Evolutionary conservation across 2,888 invertebrate genomes (phyloP).

Genomic region (Hymenopus coronatus): DNA sequence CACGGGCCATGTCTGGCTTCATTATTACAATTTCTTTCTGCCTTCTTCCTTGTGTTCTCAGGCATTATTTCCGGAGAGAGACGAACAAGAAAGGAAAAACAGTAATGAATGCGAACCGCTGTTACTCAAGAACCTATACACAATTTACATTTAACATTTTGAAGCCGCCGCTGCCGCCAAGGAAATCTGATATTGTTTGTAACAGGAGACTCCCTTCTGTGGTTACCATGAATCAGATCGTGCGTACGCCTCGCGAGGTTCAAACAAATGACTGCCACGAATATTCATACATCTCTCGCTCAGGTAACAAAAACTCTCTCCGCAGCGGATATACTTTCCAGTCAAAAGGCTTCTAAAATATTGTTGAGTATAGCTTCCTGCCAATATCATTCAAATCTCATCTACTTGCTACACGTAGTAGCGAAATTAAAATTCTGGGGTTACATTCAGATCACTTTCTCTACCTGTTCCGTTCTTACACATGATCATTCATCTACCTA

Average conservation of each 20-base stretch:
- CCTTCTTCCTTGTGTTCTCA: neutral
- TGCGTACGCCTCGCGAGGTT: neutral
- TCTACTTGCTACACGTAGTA: too few relatives aligned
- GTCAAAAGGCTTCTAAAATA: too few relatives aligned
- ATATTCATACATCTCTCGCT: neutral
- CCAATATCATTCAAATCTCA: too few relatives aligned
- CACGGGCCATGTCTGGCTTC: neutral
- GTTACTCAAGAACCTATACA: neutral
- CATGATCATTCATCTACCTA: too few relatives aligned
- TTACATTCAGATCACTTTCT: too few relatives aligned
- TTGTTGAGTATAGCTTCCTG: too few relatives aligned
- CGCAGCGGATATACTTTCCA: too few relatives aligned
- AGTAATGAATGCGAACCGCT: neutral
- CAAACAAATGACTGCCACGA: neutral
- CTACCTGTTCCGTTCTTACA: too few relatives aligned
- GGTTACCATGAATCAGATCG: neutral
- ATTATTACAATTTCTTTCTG: neutral
- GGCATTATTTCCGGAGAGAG: neutral
- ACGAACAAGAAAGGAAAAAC: neutral
- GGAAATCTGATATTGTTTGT: neutral
- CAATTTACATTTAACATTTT: neutral
- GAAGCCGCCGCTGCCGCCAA: neutral
- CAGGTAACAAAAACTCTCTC: neutral
- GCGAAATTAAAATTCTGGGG: too few relatives aligned
- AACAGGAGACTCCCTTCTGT: neutral